A percentile compares a stretch with the other conserved stretches of the same genome.
Evolutionary conservation across 2,113 vertebrate species (phyloP).

Genomic region (Alosa alosa): DNA sequence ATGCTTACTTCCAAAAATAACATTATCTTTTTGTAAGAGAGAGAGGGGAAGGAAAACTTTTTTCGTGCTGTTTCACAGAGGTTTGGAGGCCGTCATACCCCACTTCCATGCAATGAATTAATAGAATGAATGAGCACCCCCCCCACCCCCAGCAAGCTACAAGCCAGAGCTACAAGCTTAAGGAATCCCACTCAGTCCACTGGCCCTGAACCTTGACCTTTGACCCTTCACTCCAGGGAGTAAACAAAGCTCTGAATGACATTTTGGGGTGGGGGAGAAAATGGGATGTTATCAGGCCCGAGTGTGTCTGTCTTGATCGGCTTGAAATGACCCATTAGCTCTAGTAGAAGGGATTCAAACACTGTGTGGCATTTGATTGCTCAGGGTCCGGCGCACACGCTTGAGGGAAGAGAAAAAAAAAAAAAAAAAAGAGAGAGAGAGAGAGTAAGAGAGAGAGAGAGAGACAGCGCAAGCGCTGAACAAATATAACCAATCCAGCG

Average conservation of each 20-base stretch:
- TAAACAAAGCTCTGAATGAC: slow-evolving; percentile 77
- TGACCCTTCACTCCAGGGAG: slow-evolving; percentile 72
- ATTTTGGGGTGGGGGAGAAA: slow-evolving; percentile 58
- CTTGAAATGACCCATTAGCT: slow-evolving; percentile 75
- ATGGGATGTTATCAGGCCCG: slow-evolving; percentile 61
- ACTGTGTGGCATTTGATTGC: neutral
- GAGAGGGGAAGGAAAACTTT: neutral
- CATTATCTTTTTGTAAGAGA: neutral
- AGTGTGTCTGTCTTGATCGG: slow-evolving; percentile 69
- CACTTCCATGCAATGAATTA: neutral
- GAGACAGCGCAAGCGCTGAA: neutral
- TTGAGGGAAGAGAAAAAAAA: too few species aligned
- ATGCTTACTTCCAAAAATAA: neutral
- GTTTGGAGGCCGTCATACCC: neutral
- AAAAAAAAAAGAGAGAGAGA: neutral
- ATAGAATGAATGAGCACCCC: neutral
- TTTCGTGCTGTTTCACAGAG: neutral
- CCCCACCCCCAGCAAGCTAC: neutral
- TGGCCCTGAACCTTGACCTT: slow-evolving; percentile 74
- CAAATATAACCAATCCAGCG: neutral
- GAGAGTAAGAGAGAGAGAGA: neutral
- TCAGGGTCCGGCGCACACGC: neutral
- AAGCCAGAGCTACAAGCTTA: neutral
- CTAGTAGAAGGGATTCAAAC: slow-evolving; percentile 62
- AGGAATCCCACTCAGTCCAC: slow-evolving; percentile 72